Evolutionary conservation across 2,888 invertebrate genomes (phyloP).

Genomic region (Pasiphila rectangulata): DNA sequence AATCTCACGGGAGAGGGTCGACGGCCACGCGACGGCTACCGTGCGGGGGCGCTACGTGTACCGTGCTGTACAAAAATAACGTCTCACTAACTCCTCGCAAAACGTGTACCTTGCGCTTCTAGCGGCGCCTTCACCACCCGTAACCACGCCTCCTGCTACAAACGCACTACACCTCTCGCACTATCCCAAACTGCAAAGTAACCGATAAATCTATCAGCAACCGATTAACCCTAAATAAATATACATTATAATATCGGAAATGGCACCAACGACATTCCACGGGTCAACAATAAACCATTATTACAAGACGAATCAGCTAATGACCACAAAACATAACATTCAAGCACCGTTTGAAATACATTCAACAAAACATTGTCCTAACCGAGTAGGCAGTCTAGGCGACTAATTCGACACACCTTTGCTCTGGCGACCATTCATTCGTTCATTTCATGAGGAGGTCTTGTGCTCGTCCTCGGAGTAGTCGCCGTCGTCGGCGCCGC

Average conservation of each 20-base stretch:
- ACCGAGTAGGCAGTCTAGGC: slow-evolving; percentile 43
- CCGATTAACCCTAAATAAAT: slow-evolving; percentile 56
- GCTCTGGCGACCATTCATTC: slow-evolving; percentile 27
- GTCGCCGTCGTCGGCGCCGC: slow-evolving; percentile 68
- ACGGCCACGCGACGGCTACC: slow-evolving; percentile 14
- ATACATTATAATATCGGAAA: slow-evolving; percentile 69
- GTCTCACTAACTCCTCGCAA: slow-evolving; percentile 44
- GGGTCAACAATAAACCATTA: slow-evolving; percentile 76
- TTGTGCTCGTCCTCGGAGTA: slow-evolving; percentile 74
- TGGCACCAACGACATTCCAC: slow-evolving; percentile 79
- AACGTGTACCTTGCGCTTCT: slow-evolving; percentile 24
- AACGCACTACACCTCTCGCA: slow-evolving; percentile 21
- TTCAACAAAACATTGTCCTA: slow-evolving; percentile 67
- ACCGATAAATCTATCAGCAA: slow-evolving; percentile 44
- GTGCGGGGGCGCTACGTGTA: slow-evolving; percentile 31
- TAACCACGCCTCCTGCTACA: slow-evolving; percentile 20
- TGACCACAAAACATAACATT: slow-evolving; percentile 75
- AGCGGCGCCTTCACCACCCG: slow-evolving; percentile 13
- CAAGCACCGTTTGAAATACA: slow-evolving; percentile 73
- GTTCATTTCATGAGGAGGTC: slow-evolving; percentile 66
- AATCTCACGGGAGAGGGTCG: slow-evolving; percentile 45
- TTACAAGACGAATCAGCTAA: slow-evolving; percentile 63
- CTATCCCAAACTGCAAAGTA: slow-evolving; percentile 34
- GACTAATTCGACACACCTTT: slow-evolving; percentile 45
- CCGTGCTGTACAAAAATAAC: slow-evolving; percentile 46